Evolutionary conservation across 92 coral and sea anemone genomes (phyloP).

Genomic region (Zoanthus gigantus): DNA sequence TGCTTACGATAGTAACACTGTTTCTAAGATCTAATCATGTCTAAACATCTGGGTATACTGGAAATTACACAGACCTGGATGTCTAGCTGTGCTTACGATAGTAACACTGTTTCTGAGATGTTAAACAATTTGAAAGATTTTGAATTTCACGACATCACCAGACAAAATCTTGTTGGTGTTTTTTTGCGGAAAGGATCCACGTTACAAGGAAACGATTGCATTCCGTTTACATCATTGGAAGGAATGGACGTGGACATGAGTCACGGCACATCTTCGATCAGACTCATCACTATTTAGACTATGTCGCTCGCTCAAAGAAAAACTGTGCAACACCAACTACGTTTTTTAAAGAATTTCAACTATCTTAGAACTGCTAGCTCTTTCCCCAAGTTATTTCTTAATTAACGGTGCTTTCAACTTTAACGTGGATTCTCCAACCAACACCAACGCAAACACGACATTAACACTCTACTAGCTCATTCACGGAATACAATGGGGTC

Average conservation of each 20-base stretch:
- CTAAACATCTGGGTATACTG: too few species aligned
- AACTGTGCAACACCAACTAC: slow-evolving; percentile 30
- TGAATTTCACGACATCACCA: slow-evolving; percentile 16
- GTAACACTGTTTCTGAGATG: too few species aligned
- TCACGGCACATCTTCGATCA: slow-evolving; percentile 32
- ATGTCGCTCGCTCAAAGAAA: slow-evolving; percentile 37
- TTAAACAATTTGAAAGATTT: slow-evolving; percentile 8
- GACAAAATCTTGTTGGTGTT: slow-evolving; percentile 8
- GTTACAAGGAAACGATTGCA: neutral
- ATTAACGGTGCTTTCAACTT: slow-evolving; percentile 36
- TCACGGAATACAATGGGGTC: slow-evolving; percentile 39
- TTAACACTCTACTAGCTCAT: neutral
- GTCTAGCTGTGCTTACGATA: too few species aligned
- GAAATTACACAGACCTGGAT: too few species aligned
- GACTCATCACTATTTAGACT: slow-evolving; percentile 47
- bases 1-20: too few species aligned
- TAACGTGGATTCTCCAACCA: slow-evolving; percentile 1
- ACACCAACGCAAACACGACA: too few species aligned
- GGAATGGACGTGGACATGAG: slow-evolving; percentile 3
- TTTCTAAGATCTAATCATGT: too few species aligned
- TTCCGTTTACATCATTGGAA: slow-evolving; percentile 6
- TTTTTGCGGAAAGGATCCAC: slow-evolving; percentile 16
- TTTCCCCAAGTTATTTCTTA: neutral
- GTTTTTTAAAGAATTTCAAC: neutral
- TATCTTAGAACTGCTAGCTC: neutral